Evolutionary conservation across 2,888 invertebrate species (phyloP).

Genomic region (Zaprionus lineosus): DNA sequence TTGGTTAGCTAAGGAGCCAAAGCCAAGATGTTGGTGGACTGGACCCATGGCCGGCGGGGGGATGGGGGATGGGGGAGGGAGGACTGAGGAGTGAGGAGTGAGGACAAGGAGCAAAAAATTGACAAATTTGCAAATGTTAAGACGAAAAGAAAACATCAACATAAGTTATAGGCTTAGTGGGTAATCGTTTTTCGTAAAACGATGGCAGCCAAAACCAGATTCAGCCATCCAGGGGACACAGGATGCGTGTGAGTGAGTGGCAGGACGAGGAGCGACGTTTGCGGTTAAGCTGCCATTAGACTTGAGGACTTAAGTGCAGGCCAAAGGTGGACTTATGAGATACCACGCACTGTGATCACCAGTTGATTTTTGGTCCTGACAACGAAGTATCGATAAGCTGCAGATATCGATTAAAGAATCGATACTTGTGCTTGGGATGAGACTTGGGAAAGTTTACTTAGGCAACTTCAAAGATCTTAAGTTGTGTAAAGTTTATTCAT

Average conservation of each 20-base stretch:
- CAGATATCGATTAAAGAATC: no score
- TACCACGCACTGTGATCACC: slow-evolving; percentile 2
- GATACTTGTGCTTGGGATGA: no score
- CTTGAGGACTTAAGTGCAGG: slow-evolving; percentile 18
- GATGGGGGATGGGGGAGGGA: slow-evolving; percentile 12
- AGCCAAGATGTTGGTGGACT: slow-evolving; percentile 1
- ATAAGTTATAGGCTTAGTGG: slow-evolving; percentile 79
- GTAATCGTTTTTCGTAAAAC: slow-evolving; percentile 77
- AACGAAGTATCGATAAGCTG: no score
- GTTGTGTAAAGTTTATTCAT: no score
- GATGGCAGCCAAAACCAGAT: slow-evolving; percentile 42
- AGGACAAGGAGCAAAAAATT: slow-evolving; percentile 51
- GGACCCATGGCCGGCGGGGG: neutral
- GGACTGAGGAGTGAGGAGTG: neutral
- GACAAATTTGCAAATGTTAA: slow-evolving; percentile 80
- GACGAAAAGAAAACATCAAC: slow-evolving; percentile 79
- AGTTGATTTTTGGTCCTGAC: no score
- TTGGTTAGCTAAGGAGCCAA: slow-evolving; percentile 51
- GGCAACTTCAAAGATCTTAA: no score
- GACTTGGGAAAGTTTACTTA: no score
- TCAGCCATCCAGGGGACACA: slow-evolving; percentile 2
- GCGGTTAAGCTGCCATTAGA: slow-evolving; percentile 18
- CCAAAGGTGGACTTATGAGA: neutral
- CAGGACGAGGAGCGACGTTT: slow-evolving; percentile 14
- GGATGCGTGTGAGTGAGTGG: neutral